Evolutionary conservation across 2,888 invertebrate genomes (phyloP).

Genomic region (Habrosyne pyritoides): DNA sequence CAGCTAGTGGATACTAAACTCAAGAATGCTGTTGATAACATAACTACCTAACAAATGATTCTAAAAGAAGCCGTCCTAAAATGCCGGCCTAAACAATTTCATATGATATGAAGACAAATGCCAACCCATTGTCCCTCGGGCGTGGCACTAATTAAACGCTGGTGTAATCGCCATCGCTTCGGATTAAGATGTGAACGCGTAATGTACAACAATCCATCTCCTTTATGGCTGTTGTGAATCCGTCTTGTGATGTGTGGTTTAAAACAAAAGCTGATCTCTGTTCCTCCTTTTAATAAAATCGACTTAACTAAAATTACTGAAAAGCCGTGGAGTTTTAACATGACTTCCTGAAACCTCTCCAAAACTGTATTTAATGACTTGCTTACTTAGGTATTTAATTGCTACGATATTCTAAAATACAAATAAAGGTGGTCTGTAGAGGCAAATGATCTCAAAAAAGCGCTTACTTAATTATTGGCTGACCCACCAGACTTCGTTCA

Average conservation of each 20-base stretch:
- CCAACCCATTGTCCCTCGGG: constrained; percentile 61
- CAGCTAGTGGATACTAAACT: neutral
- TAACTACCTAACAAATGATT: neutral
- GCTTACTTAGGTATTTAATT: no score
- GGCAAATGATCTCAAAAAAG: no score
- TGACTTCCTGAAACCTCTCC: no score
- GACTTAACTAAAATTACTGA: neutral
- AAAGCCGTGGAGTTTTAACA: no score
- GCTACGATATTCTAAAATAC: no score
- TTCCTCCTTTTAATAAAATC: neutral
- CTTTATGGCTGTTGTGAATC: constrained; percentile 62
- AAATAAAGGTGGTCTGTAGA: no score
- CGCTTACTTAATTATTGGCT: no score
- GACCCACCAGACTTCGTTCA: no score
- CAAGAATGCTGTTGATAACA: neutral
- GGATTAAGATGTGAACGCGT: constrained; percentile 75
- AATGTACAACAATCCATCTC: constrained; percentile 75
- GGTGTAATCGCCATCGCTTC: constrained; percentile 64
- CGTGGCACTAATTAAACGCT: constrained; percentile 70
- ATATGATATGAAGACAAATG: constrained; percentile 56
- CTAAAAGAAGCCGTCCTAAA: constrained; percentile 2
- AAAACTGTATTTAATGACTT: no score
- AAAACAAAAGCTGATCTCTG: constrained; percentile 23
- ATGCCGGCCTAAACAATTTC: constrained; percentile 24
- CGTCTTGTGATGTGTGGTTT: constrained; percentile 35